Percentiles rank a stretch among this genome's conserved stretches.
phyloP scores from a whole-genome alignment of 2,797 vertebrate species.

The Sarcophilus harrisii region DNA sequence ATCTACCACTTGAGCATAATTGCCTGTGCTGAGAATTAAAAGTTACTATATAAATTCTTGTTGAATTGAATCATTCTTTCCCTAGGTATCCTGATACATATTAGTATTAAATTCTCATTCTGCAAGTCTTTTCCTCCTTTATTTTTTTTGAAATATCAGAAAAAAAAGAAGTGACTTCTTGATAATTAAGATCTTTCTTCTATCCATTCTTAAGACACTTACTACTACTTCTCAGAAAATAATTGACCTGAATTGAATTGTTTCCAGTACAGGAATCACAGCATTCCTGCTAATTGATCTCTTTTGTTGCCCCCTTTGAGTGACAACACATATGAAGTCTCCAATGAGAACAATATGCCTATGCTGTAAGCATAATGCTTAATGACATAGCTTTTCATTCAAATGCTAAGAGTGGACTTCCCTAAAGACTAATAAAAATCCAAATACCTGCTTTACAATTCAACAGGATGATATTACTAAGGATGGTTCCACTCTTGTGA shows the following conservation, averaged over 20 bases:
- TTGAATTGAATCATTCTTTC: background rate
- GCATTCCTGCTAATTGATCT: background rate
- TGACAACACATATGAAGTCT: background rate
- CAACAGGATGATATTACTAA: background rate
- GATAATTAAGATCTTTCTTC: background rate
- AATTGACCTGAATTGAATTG: conserved; percentile 8
- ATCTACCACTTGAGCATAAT: background rate
- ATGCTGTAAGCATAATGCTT: background rate
- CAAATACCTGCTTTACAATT: conserved; percentile 19
- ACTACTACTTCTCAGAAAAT: background rate
- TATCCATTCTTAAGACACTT: conserved; percentile 15
- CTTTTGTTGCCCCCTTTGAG: background rate
- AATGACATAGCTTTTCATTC: background rate
- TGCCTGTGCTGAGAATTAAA: background rate
- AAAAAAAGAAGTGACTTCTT: background rate
- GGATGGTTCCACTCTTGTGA: background rate
- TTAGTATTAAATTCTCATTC: background rate
- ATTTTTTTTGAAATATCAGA: background rate
- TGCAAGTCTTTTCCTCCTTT: background rate
- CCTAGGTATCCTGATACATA: background rate
- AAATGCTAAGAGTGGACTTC: background rate
- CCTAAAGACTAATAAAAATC: background rate
- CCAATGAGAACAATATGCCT: background rate
- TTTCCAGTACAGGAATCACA: background rate
- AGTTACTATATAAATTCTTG: background rate